A percentile compares a stretch with the other conserved stretches of the same genome.
These are phyloP conservation scores for Metellina segmentata DNA, from an alignment of 2,888 invertebrate genomes.

Conservation along the genomic window DNA sequence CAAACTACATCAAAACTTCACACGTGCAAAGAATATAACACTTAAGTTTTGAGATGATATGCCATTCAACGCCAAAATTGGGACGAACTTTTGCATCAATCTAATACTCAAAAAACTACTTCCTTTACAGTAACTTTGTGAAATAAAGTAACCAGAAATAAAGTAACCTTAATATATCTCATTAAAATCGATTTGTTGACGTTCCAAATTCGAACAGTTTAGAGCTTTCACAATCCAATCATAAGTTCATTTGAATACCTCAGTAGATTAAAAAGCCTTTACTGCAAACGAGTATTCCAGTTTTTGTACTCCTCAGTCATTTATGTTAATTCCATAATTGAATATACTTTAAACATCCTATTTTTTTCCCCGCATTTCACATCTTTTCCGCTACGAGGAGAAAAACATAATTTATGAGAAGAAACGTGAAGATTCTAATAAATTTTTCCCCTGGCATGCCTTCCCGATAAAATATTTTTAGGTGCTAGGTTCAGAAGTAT, in stretches of 20 bases:
- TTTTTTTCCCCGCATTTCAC: background rate
- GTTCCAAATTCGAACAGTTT: no score
- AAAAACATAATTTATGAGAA: background rate
- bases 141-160: no score
- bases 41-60: no score
- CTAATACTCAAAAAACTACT: no score
- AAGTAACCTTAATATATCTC: no score
- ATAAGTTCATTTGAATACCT: background rate
- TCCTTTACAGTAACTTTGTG: no score
- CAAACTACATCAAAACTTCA: no score
- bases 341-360: background rate
- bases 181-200: no score
- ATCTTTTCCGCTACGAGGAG: background rate
- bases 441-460: conserved; percentile 33
- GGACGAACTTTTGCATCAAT: no score
- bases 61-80: no score
- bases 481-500: conserved; percentile 27
- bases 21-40: no score
- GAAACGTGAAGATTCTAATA: background rate
- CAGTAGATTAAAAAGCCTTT: background rate
- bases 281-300: background rate
- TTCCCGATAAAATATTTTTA: conserved; percentile 45
- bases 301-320: background rate
- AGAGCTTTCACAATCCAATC: background rate
- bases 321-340: background rate